Evolutionary conservation across 2,797 vertebrate genomes (phyloP).

Genomic region (Enteromius unitaeniatus): DNA sequence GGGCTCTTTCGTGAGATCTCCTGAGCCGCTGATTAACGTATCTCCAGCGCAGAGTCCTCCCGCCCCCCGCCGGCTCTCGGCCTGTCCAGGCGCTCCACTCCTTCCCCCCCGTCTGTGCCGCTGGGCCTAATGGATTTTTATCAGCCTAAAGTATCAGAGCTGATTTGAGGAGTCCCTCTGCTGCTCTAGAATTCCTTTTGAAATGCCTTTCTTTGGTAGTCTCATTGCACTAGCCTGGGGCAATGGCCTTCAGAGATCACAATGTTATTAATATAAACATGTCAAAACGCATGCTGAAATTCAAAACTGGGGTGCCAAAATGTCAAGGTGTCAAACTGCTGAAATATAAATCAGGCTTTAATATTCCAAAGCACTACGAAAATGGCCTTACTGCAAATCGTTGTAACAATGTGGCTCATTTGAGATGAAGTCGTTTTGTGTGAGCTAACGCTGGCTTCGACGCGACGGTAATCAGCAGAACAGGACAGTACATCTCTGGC

Average conservation of each 20-base stretch:
- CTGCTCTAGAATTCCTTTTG: constrained; percentile 86
- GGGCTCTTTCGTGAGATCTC: neutral
- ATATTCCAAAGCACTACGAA: constrained; percentile 80
- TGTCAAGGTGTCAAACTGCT: constrained; percentile 83
- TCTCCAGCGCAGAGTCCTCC: neutral
- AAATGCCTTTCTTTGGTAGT: constrained; percentile 84
- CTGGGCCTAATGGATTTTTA: constrained; percentile 84
- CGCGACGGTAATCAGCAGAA: neutral
- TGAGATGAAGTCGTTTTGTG: constrained; percentile 69
- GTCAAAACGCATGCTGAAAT: constrained; percentile 84
- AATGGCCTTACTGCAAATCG: constrained; percentile 72
- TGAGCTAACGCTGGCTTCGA: constrained; percentile 33
- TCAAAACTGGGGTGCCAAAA: constrained; percentile 83
- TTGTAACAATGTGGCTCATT: constrained; percentile 70
- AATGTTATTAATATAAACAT: constrained; percentile 87
- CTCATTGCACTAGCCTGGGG: constrained; percentile 83
- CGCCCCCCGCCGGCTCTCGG: neutral
- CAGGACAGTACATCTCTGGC: neutral
- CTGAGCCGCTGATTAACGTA: constrained; percentile 1
- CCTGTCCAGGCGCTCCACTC: neutral
- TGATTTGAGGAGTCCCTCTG: constrained; percentile 82
- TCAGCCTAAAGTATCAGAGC: constrained; percentile 80
- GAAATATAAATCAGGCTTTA: constrained; percentile 82
- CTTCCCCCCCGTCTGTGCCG: constrained; percentile 31
- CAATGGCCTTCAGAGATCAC: constrained; percentile 85